phyloP scores from a whole-genome alignment of 2,888 invertebrate genomes.

The Metopia argyrocephala region DNA sequence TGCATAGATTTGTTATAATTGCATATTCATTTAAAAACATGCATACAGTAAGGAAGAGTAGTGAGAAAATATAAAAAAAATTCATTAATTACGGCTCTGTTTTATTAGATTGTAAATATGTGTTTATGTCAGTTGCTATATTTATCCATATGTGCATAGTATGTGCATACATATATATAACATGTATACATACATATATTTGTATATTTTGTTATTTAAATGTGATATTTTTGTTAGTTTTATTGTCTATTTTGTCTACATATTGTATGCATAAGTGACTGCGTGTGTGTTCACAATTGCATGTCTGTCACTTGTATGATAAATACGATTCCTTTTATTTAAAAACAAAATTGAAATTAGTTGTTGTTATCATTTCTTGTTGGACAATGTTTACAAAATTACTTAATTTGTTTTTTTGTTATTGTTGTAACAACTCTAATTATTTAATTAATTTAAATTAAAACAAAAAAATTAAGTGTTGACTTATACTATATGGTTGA shows the following conservation, averaged over 20 bases:
- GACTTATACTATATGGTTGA: no score
- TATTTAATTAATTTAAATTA: neutral
- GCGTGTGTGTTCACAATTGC: constrained; percentile 16
- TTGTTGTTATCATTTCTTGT: constrained; percentile 38
- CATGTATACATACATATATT: neutral
- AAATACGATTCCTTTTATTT: constrained; percentile 16
- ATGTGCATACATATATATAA: no score
- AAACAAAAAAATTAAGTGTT: neutral
- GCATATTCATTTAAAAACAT: neutral
- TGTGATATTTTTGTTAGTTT: neutral
- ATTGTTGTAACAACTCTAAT: neutral
- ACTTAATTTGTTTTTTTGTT: constrained; percentile 12
- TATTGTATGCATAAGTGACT: neutral
- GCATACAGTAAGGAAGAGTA: neutral
- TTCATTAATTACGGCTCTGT: neutral
- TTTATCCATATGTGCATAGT: no score
- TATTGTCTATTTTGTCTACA: constrained; percentile 14
- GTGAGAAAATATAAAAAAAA: neutral
- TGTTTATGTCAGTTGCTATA: no score
- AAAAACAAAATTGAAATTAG: constrained; percentile 37
- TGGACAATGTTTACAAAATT: constrained; percentile 13
- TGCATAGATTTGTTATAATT: neutral
- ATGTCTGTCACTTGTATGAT: constrained; percentile 40
- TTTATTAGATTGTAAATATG: neutral
- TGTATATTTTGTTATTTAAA: neutral